These are phyloP conservation scores for Odontomyia ornata DNA, from an alignment of 2,888 invertebrate species.

Conservation along the genomic window DNA sequence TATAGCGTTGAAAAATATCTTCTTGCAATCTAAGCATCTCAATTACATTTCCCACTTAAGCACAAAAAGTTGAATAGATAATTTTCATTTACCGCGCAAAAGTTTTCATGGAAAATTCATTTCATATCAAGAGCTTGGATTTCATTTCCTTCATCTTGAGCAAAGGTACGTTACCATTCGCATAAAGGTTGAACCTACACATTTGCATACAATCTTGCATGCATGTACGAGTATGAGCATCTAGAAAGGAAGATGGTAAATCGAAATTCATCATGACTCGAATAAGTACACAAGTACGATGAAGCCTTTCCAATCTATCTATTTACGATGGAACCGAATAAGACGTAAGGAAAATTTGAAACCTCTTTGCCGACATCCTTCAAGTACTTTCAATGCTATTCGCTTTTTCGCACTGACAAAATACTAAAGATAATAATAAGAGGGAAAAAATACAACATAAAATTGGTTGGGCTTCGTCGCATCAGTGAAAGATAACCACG, in stretches of 20 bases:
- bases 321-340: not conserved
- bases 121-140: no score
- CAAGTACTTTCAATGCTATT: slow-evolving; percentile 25
- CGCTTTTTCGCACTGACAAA: slow-evolving; percentile 1
- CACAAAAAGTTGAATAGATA: no score
- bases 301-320: slow-evolving; percentile 42
- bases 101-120: no score
- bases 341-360: not conserved
- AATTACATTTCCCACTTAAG: no score
- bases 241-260: not conserved
- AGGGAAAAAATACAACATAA: not conserved
- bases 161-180: no score
- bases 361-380: not conserved
- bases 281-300: slow-evolving; percentile 13
- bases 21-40: no score
- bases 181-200: not conserved
- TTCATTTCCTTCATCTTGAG: no score
- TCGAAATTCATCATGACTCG: slow-evolving; percentile 14
- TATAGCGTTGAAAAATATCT: no score
- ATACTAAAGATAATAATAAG: not conserved
- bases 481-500: slow-evolving; percentile 38
- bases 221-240: not conserved
- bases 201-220: not conserved
- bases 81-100: no score
- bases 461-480: slow-evolving; percentile 26